Evolutionary conservation across 2,113 vertebrate species (phyloP).

Genomic region (Crotalus viridis): DNA sequence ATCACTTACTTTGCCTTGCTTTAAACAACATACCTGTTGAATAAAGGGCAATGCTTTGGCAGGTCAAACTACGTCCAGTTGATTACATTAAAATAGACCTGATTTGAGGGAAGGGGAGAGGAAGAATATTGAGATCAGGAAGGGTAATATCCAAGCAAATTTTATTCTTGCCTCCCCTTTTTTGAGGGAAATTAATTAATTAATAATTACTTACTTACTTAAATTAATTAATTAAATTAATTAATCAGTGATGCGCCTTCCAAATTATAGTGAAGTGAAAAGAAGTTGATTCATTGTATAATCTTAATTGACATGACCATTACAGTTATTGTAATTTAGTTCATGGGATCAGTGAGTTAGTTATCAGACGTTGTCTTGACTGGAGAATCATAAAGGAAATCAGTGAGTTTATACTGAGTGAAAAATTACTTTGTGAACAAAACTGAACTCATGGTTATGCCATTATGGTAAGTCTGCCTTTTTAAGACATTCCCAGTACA

Average conservation of each 20-base stretch:
- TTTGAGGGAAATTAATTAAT: background rate
- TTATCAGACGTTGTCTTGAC: background rate
- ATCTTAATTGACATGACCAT: background rate
- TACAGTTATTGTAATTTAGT: background rate
- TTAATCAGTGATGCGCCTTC: background rate
- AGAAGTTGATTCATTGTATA: background rate
- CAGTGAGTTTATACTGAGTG: background rate
- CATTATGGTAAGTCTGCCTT: background rate
- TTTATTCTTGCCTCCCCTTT: background rate
- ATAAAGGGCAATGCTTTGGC: background rate
- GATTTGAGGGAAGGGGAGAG: background rate
- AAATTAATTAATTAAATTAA: too few species aligned
- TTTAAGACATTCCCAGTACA: background rate
- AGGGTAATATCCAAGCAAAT: background rate
- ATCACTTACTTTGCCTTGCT: background rate
- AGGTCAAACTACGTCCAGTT: background rate
- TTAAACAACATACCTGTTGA: background rate
- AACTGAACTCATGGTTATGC: background rate
- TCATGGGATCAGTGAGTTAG: conserved; percentile 3
- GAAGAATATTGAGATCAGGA: background rate
- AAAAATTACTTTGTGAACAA: conserved; percentile 3
- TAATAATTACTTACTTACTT: too few species aligned
- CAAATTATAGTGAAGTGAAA: background rate
- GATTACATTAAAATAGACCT: background rate
- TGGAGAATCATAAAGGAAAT: background rate